Base-by-base conservation (phyloP, 2,113 vertebrate species). In the Sapayoa aenigma region DNA sequence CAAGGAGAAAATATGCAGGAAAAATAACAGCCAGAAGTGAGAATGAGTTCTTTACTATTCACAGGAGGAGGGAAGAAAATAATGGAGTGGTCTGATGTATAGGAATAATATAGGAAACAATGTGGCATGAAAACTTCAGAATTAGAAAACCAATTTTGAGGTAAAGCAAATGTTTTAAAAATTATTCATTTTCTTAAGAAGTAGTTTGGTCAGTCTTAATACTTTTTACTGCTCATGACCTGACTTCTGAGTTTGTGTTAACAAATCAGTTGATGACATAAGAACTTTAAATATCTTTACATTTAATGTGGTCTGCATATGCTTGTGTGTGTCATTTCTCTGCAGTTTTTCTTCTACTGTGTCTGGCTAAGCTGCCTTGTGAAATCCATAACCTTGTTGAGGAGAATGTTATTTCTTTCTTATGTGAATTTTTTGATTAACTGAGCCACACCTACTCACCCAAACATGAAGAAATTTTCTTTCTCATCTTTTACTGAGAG, bases 41-140 rank as follows among this genome's bases (percentile, higher is more conserved):
- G 35, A 35, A 35, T 28, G 4, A 58, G 30, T 27, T 60, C 4
- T 46, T 66, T 16, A 14, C 68, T 24, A 6, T 22, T 12, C 21
- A 30, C 3, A 72, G 27, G 5, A 47, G 14, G 80, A 50, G 3
- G 3, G 14, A 10, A 46, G 31, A 78, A 62, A 81, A 68, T 59
- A 39, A 80, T 44, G 8, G 2, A 21, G 1, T n/a, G 5, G 12
- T 37, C 6, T 44, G 4, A 24, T 47, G 1, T 60, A 28, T 9
- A 55, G 19, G 28, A 59, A 50, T 9, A 56, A 86, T 18, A 63
- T 9, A 25, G 18, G 1, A 56, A 83, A 67, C 25, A 33, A 62
- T n/a, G 3, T 66, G 12, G 3, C 33, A 41, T 28, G 22, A 41
- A 87, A 80, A 25, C 4, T 18, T 37, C 17, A 25, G 5, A 84